These are phyloP conservation scores for Xenopus tropicalis DNA, from an alignment of 2,113 vertebrate species.

Conservation along the genomic window UCB_Xtro_10.0 CM004448.2:99863501-99864000, in stretches of 20 bases:
- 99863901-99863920: constrained; percentile 98
- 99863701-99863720: constrained; percentile 86
- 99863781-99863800: constrained; percentile 74
- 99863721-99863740: constrained; percentile 96
- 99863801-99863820: constrained; percentile 79
- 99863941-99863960: constrained; percentile 76
- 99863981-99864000: constrained; percentile 62
- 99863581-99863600: constrained; percentile 70
- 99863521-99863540: constrained; percentile 52
- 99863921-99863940: constrained; percentile 83
- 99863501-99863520: constrained; percentile 54
- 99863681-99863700: constrained; percentile 89
- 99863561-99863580: constrained; percentile 58
- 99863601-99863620: constrained; percentile 67
- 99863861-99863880: constrained; percentile 94
- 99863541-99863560: constrained; percentile 53
- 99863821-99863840: constrained; percentile 90
- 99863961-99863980: constrained; percentile 77
- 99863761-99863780: constrained; percentile 86
- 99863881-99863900: constrained; percentile 97
- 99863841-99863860: constrained; percentile 98
- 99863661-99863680: constrained; percentile 98
- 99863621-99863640: constrained; percentile 71
- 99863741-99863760: constrained; percentile 81
- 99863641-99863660: constrained; percentile 93